Percentiles rank a stretch among this genome's conserved stretches.
phyloP scores from a whole-genome alignment of 2,888 invertebrate genomes.

The Thecocarcelia acutangulata region DNA sequence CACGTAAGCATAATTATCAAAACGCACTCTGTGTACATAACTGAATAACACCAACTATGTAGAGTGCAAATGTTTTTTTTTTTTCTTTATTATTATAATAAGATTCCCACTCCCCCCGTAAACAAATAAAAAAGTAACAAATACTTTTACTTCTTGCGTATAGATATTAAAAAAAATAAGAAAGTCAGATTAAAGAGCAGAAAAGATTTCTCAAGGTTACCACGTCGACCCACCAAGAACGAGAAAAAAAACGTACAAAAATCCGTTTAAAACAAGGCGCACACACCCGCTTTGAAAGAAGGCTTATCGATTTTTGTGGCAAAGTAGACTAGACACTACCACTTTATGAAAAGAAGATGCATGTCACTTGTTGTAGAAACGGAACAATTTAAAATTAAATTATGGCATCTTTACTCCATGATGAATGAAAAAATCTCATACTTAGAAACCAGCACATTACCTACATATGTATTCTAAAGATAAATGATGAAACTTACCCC shows the following conservation, averaged over 20 bases:
- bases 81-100: no score
- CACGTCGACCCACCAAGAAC: neutral
- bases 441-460: neutral
- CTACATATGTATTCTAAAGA: neutral
- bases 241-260: neutral
- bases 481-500: conserved; percentile 83
- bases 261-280: neutral
- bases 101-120: no score
- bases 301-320: conserved; percentile 54
- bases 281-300: neutral
- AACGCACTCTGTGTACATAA: no score
- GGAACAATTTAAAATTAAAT: conserved; percentile 17
- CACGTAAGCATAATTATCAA: no score
- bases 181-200: neutral
- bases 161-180: neutral
- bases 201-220: conserved; percentile 41
- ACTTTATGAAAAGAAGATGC: neutral
- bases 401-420: neutral
- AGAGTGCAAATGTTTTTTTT: no score
- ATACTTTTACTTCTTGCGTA: no score
- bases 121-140: no score
- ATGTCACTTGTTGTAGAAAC: neutral
- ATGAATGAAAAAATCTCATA: neutral
- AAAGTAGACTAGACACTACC: neutral
- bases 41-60: no score